Evolutionary conservation across 37 sponge, comb jelly and placozoan species (phyloP).

Genomic region (Cliona cf. orientalis): DNA sequence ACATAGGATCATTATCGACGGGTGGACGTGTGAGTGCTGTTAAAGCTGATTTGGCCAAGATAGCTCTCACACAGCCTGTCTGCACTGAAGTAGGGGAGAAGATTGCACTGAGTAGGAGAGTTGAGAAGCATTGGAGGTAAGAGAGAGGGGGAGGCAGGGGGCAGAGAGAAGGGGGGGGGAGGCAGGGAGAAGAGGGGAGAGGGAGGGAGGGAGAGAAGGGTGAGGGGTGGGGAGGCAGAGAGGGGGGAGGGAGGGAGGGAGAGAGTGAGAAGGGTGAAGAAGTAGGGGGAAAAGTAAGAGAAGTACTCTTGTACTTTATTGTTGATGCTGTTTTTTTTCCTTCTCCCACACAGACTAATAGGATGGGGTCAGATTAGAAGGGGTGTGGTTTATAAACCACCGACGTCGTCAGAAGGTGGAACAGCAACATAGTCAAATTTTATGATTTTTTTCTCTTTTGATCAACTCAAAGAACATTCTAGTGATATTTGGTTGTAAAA

Average conservation of each 20-base stretch:
- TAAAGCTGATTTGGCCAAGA: conserved; percentile 94
- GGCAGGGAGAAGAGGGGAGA: not conserved
- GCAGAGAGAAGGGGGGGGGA: conserved; percentile 1
- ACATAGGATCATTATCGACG: conserved; percentile 96
- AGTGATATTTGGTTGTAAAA: no score
- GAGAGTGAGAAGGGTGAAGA: not conserved
- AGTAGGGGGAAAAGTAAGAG: not conserved
- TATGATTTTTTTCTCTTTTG: conserved; percentile 1
- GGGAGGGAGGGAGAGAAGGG: not conserved
- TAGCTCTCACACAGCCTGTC: conserved; percentile 91
- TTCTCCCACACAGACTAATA: conserved; percentile 85
- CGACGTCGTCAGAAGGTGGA: conserved; percentile 43
- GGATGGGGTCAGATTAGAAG: conserved; percentile 93
- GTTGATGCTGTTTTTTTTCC: no score
- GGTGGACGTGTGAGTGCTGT: conserved; percentile 96
- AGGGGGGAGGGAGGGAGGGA: conserved; percentile 1
- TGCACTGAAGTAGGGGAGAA: conserved; percentile 98
- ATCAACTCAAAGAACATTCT: no score
- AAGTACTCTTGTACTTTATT: not conserved
- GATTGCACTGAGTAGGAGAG: conserved; percentile 93
- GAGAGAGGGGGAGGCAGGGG: conserved; percentile 3
- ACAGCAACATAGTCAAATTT: conserved; percentile 15
- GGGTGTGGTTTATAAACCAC: conserved; percentile 74
- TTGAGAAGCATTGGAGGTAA: conserved; percentile 98
- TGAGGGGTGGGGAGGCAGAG: not conserved